phyloP scores from a whole-genome alignment of 2,113 vertebrate species.

The Electrona antarctica region DNA sequence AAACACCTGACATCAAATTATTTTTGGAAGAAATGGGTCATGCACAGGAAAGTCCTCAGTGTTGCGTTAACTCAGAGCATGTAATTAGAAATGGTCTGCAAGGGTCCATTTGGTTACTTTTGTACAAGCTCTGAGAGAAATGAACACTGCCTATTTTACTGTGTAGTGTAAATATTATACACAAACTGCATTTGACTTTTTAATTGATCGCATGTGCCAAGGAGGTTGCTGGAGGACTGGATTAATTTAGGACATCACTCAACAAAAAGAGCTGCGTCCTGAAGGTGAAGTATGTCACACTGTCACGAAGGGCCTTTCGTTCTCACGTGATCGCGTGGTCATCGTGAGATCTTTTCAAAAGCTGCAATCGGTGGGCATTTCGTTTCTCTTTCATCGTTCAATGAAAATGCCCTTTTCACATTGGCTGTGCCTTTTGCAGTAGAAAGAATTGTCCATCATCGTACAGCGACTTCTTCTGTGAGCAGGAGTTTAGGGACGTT shows the following conservation, averaged over 20 bases:
- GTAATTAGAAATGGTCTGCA: too few relatives aligned
- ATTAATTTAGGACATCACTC: neutral
- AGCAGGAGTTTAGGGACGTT: conserved; percentile 41
- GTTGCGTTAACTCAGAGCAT: too few relatives aligned
- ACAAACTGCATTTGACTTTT: conserved; percentile 8
- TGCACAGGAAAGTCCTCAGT: too few relatives aligned
- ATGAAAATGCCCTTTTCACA: neutral
- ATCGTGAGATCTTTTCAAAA: conserved; percentile 13
- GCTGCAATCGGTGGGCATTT: conserved; percentile 51
- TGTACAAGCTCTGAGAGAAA: too few relatives aligned
- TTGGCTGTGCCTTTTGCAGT: conserved; percentile 29
- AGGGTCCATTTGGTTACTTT: too few relatives aligned
- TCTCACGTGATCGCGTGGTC: neutral
- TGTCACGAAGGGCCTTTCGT: conserved; percentile 27
- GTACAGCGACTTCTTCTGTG: conserved; percentile 43
- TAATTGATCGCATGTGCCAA: conserved; percentile 23
- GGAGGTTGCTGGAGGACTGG: neutral
- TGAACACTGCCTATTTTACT: too few relatives aligned
- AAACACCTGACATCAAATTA: conserved; percentile 60
- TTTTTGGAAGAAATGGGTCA: conserved; percentile 60
- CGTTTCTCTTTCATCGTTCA: conserved; percentile 15
- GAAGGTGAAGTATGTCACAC: conserved; percentile 1
- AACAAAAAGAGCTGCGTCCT: neutral
- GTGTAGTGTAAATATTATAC: conserved; percentile 21
- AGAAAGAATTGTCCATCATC: conserved; percentile 22